Evolutionary conservation across 2,797 vertebrate genomes (phyloP).

Genomic region (Falco rusticolus): DNA sequence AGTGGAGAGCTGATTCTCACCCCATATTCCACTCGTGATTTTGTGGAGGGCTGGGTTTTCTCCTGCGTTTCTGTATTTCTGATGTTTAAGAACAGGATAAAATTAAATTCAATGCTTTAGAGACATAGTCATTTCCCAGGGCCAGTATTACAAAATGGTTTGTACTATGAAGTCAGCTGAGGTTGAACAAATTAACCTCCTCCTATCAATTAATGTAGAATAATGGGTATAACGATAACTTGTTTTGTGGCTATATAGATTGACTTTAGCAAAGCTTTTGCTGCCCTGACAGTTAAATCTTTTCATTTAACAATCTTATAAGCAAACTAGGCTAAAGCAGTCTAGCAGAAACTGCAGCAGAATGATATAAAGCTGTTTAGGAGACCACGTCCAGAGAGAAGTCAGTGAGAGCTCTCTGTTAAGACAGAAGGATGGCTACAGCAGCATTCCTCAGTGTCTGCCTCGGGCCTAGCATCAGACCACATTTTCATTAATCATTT

Average conservation of each 20-base stretch:
- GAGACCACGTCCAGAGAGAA: slow-evolving; percentile 2
- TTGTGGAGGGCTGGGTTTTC: not conserved
- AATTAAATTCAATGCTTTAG: not conserved
- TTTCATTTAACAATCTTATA: not conserved
- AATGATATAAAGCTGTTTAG: not conserved
- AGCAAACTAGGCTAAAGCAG: not conserved
- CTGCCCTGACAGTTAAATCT: not conserved
- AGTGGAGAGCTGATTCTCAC: not conserved
- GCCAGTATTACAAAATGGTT: not conserved
- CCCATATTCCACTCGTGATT: not conserved
- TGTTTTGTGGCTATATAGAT: not conserved
- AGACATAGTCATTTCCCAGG: not conserved
- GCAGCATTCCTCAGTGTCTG: slow-evolving; percentile 51
- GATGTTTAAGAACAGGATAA: not conserved
- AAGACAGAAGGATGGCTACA: slow-evolving; percentile 39
- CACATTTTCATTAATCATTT: slow-evolving; percentile 65
- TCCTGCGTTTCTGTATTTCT: not conserved
- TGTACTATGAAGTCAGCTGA: not conserved
- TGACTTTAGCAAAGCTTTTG: not conserved
- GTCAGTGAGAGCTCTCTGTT: not conserved
- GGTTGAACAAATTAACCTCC: not conserved
- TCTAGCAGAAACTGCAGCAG: not conserved
- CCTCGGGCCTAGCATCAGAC: slow-evolving; percentile 24
- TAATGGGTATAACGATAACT: not conserved
- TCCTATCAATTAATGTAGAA: not conserved